Evolutionary conservation across 2,113 vertebrate species (phyloP).

Genomic region (Charadrius vociferus): DNA sequence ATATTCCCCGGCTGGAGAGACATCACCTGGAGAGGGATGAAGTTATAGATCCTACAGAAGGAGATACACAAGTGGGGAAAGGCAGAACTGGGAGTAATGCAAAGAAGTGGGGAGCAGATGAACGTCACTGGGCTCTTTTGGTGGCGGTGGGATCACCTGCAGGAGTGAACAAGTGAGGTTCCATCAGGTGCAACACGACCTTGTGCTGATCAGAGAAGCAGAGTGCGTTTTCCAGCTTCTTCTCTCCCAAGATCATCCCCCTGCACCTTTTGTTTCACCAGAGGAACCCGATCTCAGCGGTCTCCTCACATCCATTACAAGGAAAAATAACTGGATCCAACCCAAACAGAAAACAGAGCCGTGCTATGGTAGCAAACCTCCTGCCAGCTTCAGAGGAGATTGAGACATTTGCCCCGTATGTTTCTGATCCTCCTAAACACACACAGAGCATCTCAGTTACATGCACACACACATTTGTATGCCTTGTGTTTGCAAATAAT

Average conservation of each 20-base stretch:
- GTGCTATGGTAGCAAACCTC: background rate
- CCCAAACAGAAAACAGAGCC: background rate
- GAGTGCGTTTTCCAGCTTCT: background rate
- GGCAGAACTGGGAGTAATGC: background rate
- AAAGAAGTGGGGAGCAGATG: background rate
- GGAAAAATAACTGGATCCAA: background rate
- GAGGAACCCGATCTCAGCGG: background rate
- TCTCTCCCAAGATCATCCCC: background rate
- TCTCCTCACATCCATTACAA: background rate
- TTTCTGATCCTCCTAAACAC: background rate
- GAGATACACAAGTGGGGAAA: background rate
- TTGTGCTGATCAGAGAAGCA: background rate
- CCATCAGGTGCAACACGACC: background rate
- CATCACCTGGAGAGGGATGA: background rate
- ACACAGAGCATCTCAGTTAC: background rate
- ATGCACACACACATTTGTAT: background rate
- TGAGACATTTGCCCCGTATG: accelerated
- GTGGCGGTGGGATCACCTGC: background rate
- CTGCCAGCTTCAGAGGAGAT: background rate
- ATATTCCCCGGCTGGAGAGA: background rate
- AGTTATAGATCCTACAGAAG: background rate
- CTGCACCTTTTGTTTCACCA: background rate
- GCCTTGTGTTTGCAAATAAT: background rate
- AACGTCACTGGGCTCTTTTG: background rate
- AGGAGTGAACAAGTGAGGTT: background rate